Percentiles rank a stretch among this genome's conserved stretches.
phyloP scores from a whole-genome alignment of 2,888 invertebrate species.

The Nephrotoma guestfalica region DNA sequence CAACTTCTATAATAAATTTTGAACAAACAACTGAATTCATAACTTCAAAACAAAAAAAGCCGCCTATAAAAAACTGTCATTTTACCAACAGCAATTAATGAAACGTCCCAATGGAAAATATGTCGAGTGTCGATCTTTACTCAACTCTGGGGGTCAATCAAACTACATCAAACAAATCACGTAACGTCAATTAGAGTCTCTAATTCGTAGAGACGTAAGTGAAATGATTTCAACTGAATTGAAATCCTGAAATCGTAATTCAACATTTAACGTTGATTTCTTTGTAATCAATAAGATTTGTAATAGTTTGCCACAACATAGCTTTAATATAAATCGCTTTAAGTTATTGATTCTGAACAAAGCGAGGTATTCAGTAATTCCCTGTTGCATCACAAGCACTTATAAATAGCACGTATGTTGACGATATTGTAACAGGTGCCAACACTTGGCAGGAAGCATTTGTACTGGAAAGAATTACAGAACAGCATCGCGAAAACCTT shows the following conservation, averaged over 20 bases:
- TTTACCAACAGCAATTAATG: not conserved
- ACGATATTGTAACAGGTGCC: no score
- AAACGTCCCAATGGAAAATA: not conserved
- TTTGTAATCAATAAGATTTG: not conserved
- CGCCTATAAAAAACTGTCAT: not conserved
- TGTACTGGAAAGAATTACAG: no score
- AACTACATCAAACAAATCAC: not conserved
- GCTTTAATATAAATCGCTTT: not conserved
- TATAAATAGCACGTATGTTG: no score
- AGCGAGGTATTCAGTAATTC: no score
- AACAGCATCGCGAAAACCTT: no score
- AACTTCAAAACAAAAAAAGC: not conserved
- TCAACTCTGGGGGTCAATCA: not conserved
- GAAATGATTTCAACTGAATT: not conserved
- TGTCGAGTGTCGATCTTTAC: not conserved
- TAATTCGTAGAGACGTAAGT: no score
- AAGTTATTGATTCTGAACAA: no score
- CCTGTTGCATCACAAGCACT: no score
- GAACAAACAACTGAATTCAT: not conserved
- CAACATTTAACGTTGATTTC: not conserved
- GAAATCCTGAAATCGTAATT: not conserved
- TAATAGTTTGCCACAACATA: not conserved
- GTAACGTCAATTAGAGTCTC: no score
- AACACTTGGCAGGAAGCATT: fast-evolving
- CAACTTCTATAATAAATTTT: not conserved